These are phyloP conservation scores for Antrozous pallidus DNA, from an alignment of 2,797 vertebrate genomes.

Conservation along the genomic window DNA sequence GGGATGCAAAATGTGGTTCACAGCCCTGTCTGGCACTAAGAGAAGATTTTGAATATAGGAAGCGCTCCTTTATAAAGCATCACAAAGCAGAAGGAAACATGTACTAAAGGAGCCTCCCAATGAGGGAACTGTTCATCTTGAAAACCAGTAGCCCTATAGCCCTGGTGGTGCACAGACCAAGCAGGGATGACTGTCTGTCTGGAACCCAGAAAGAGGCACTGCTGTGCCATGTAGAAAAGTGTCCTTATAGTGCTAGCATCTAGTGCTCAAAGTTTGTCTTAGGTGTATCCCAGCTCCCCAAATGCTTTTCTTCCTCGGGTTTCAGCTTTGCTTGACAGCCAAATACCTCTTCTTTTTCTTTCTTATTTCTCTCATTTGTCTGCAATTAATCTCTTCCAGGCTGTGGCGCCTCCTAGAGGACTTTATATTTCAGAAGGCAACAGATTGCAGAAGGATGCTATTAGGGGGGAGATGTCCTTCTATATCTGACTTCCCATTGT, in stretches of 20 bases:
- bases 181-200: neutral
- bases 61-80: neutral
- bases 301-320: neutral
- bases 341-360: neutral
- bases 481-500: neutral
- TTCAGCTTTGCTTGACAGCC: neutral
- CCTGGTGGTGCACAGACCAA: neutral
- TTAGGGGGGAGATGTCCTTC: neutral
- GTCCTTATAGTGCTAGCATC: neutral
- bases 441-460: neutral
- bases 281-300: neutral
- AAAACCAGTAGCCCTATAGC: neutral
- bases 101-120: neutral
- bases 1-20: neutral
- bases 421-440: neutral
- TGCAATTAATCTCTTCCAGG: neutral
- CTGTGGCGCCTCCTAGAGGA: neutral
- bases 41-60: neutral
- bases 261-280: neutral
- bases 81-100: neutral
- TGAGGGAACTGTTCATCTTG: neutral
- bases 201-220: neutral
- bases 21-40: neutral
- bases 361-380: slow-evolving; percentile 5
- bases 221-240: neutral